These are phyloP conservation scores for Drosophila nigritarsus DNA, from an alignment of 2,888 invertebrate species.

Conservation along the genomic window DNA sequence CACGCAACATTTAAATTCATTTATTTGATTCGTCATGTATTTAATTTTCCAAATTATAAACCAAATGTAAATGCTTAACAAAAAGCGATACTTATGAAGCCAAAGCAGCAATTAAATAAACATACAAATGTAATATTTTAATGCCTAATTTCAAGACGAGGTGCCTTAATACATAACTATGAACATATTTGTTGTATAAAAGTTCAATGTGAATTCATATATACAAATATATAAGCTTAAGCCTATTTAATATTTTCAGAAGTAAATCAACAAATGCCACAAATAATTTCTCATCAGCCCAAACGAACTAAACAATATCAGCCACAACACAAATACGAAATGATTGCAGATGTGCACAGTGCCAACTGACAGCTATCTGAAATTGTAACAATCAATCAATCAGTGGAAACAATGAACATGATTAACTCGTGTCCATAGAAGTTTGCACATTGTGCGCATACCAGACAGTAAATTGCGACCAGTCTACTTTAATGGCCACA, in stretches of 20 bases:
- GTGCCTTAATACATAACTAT: not conserved
- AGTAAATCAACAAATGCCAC: not conserved
- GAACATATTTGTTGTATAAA: too few species aligned
- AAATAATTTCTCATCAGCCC: not conserved
- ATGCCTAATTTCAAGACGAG: not conserved
- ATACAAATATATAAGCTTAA: not conserved
- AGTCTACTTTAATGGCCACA: constrained; percentile 61
- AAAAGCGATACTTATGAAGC: not conserved
- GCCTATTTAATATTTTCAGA: not conserved
- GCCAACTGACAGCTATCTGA: constrained; percentile 25
- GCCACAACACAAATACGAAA: constrained; percentile 16
- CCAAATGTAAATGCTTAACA: not conserved
- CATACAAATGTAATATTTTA: not conserved
- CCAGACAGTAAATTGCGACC: constrained; percentile 48
- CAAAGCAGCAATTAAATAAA: not conserved
- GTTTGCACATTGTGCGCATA: constrained; percentile 57
- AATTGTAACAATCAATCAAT: constrained; percentile 72
- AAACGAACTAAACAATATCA: constrained; percentile 2
- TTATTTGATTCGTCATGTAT: not conserved
- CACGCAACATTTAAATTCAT: too few species aligned
- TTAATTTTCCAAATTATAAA: not conserved
- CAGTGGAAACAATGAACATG: constrained; percentile 79
- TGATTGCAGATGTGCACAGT: constrained; percentile 9
- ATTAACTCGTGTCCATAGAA: constrained; percentile 77
- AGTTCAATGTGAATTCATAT: too few species aligned